phyloP scores from a whole-genome alignment of 2,113 vertebrate species.

The Malurus cyaneus region DNA sequence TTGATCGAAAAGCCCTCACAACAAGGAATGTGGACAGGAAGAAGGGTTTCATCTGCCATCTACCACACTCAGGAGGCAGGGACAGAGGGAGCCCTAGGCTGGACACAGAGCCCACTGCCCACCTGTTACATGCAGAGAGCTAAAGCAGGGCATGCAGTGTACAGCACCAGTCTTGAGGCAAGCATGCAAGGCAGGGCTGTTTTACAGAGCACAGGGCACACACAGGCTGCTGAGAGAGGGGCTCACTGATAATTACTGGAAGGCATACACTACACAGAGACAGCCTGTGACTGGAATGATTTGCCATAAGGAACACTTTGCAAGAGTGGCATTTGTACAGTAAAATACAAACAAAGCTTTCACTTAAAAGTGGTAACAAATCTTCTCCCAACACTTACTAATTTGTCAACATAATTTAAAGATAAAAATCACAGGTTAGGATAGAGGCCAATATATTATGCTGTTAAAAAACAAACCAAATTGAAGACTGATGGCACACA shows the following conservation, averaged over 20 bases:
- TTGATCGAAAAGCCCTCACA: neutral
- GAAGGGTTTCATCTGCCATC: neutral
- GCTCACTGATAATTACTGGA: neutral
- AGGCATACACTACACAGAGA: neutral
- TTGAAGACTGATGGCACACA: neutral
- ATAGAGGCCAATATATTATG: neutral
- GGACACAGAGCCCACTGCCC: neutral
- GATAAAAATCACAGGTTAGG: neutral
- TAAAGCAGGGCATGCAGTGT: neutral
- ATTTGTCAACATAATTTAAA: neutral
- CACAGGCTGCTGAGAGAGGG: neutral
- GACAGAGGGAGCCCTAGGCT: neutral
- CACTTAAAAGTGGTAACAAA: neutral
- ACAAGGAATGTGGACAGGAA: neutral
- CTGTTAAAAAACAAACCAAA: neutral
- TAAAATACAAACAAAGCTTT: neutral
- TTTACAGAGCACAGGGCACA: neutral
- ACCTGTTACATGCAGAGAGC: neutral
- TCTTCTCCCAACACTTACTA: neutral
- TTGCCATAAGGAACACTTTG: neutral
- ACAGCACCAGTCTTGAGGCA: neutral
- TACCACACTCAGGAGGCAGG: neutral
- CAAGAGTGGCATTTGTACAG: neutral
- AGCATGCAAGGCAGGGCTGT: neutral
- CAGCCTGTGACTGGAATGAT: neutral